Evolutionary conservation across 2,797 vertebrate species (phyloP).

Genomic region (Melanotaenia trifasciata): DNA sequence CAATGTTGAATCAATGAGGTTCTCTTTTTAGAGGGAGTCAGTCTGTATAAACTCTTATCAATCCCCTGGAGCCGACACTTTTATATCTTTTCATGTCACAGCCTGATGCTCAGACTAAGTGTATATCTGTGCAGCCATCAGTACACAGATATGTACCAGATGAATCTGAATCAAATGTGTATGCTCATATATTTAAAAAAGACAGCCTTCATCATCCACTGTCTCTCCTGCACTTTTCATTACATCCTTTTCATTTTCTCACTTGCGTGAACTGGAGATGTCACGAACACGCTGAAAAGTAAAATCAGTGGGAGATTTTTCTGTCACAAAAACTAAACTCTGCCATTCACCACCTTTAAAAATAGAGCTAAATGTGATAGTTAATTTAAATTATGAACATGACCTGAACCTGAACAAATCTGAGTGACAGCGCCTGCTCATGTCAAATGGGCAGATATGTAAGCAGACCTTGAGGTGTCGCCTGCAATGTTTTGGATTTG

Average conservation of each 20-base stretch:
- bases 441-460: conserved; percentile 17
- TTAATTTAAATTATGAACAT: conserved; percentile 23
- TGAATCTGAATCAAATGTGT: conserved; percentile 8
- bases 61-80: not conserved
- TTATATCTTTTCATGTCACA: not conserved
- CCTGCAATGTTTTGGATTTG: conserved; percentile 40
- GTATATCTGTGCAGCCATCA: conserved; percentile 6
- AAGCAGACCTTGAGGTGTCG: conserved; percentile 21
- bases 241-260: conserved; percentile 37
- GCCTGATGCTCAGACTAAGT: not conserved
- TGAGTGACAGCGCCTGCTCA: conserved; percentile 20
- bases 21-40: not conserved
- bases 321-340: conserved; percentile 14
- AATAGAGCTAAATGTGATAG: conserved; percentile 3
- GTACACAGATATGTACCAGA: not conserved
- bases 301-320: conserved; percentile 26
- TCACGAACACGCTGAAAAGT: conserved; percentile 43
- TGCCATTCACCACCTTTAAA: conserved; percentile 2
- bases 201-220: conserved; percentile 16
- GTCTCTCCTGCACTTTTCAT: conserved; percentile 59
- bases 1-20: not conserved
- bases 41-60: not conserved
- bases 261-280: conserved; percentile 39
- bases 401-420: conserved; percentile 1
- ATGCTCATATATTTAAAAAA: conserved; percentile 7